These are phyloP conservation scores for Mastigias papua DNA, from an alignment of 30 jellyfish, hydroid and myxozoan species.

Conservation along the genomic window DNA sequence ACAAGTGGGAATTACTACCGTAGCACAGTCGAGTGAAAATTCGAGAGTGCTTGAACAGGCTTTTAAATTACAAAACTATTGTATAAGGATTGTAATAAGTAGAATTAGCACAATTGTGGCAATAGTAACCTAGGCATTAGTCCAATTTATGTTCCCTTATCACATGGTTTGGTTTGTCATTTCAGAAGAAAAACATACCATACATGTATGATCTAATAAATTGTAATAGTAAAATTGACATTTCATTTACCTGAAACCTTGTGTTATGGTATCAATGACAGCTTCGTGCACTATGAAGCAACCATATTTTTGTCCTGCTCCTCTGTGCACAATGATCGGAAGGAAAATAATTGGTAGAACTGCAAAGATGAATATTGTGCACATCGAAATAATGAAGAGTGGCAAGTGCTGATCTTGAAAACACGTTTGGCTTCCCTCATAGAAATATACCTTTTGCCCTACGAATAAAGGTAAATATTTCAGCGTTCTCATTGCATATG, in stretches of 20 bases:
- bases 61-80: too few species aligned
- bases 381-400: conserved; percentile 27
- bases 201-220: too few species aligned
- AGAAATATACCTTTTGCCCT: conserved; percentile 54
- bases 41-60: too few species aligned
- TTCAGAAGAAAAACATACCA: background rate
- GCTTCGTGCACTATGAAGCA: background rate
- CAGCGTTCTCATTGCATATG: background rate
- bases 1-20: too few species aligned
- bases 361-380: conserved; percentile 28
- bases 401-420: conserved; percentile 38
- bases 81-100: too few species aligned
- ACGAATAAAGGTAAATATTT: background rate
- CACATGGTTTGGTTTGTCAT: too few species aligned
- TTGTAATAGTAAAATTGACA: background rate
- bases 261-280: conserved; percentile 22
- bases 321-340: conserved; percentile 11
- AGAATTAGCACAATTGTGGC: too few species aligned
- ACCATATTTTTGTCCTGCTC: conserved; percentile 14
- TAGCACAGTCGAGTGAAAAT: too few species aligned
- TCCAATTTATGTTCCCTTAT: too few species aligned
- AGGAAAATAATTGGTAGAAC: conserved; percentile 45
- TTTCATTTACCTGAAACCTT: background rate
- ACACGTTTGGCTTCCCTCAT: conserved; percentile 69
- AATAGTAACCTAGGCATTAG: too few species aligned